A percentile compares a stretch with the other conserved stretches of the same genome.
Evolutionary conservation across 2,888 invertebrate genomes (phyloP).

Genomic region (Deroplatys truncata): DNA sequence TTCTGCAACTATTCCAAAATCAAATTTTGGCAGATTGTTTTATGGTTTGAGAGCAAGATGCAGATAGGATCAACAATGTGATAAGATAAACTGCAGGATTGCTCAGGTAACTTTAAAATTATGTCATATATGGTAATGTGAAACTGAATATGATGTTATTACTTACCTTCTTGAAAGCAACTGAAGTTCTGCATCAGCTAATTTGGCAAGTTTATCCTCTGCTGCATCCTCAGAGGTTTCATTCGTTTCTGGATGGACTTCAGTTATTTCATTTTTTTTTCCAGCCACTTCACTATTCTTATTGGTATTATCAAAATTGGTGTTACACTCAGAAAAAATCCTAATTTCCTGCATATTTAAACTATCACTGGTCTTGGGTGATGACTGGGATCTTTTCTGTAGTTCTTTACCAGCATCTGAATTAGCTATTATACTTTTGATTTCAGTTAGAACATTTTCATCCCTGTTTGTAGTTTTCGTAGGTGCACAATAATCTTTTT

Average conservation of each 20-base stretch:
- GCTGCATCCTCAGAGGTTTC: neutral
- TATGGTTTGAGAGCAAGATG: no score
- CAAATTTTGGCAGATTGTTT: no score
- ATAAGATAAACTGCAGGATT: no score
- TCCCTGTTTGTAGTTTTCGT: neutral
- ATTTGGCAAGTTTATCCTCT: neutral
- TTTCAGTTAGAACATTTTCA: neutral
- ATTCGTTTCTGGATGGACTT: neutral
- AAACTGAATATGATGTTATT: neutral
- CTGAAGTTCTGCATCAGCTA: neutral
- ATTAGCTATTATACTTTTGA: neutral
- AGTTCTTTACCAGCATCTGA: neutral
- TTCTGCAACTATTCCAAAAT: no score
- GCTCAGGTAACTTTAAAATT: no score
- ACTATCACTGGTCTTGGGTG: neutral
- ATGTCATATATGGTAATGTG: no score
- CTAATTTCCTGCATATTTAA: neutral
- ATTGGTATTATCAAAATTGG: neutral
- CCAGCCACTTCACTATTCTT: neutral
- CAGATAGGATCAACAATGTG: no score
- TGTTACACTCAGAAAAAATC: neutral
- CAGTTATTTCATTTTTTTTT: neutral
- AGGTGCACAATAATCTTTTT: neutral
- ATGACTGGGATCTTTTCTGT: neutral
- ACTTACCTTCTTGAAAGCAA: slow-evolving; percentile 40